Percentiles rank a stretch among this genome's conserved stretches.
Conservation (phyloP, 2,888 invertebrate species). For the Idaea biselata region DNA sequence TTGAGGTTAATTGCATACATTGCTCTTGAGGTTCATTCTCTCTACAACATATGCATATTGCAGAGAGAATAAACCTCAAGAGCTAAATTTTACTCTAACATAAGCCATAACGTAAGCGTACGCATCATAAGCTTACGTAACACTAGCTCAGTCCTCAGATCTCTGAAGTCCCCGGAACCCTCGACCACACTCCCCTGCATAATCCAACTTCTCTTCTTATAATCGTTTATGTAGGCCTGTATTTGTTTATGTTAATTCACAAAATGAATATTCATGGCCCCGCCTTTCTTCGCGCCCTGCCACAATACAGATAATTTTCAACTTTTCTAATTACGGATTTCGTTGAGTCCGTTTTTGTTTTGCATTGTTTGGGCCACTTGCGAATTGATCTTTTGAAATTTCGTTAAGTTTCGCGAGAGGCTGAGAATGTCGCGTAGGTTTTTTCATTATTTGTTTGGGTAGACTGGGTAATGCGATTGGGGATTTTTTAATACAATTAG, state of each 20-base stretch:
- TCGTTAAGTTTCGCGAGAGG: constrained; percentile 2
- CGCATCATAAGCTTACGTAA: no score
- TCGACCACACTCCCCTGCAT: constrained; percentile 13
- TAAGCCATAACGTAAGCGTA: no score
- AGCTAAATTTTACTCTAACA: no score
- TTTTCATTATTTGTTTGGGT: constrained; percentile 4
- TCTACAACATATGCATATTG: no score
- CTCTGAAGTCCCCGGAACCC: not conserved
- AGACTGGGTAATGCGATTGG: not conserved
- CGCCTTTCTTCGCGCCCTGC: constrained; percentile 25
- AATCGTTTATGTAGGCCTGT: constrained; percentile 35
- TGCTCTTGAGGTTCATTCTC: no score
- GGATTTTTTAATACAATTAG: not conserved
- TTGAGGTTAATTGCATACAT: no score
- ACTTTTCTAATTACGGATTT: constrained; percentile 34
- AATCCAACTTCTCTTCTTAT: constrained; percentile 33
- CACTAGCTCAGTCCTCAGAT: not conserved
- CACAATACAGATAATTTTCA: constrained; percentile 35
- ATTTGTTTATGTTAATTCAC: constrained; percentile 50
- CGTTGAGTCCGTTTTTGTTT: constrained; percentile 23
- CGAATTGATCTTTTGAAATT: constrained; percentile 14
- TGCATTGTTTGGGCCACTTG: constrained; percentile 22
- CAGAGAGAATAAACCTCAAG: no score
- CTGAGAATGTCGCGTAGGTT: not conserved
- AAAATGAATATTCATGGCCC: constrained; percentile 46